Base-by-base conservation (phyloP, 2,113 vertebrate species). In the Carettochelys insculpta region DNA sequence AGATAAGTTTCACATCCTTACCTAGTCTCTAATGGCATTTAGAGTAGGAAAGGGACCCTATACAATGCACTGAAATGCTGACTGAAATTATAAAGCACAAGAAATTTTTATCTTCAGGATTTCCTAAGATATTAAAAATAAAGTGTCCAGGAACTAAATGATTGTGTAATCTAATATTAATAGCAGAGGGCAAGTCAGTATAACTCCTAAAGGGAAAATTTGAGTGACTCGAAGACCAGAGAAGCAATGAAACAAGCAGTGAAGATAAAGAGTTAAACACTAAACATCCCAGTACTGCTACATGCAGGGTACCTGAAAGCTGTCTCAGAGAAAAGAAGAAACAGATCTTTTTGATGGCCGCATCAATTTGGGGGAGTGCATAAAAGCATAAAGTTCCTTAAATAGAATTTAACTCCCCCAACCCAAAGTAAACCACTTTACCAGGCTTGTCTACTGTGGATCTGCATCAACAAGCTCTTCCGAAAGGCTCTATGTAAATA, bases 401-500 rank as follows among this genome's bases (percentile, higher is more conserved):
- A 88, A 68, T 3, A 73, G 5, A 50, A 24, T 0, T 3, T 11
- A 83, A 73, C 75, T 82, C 61, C 79, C 54, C 41, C 61, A 4
- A n/a, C 85, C 3, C 80, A 13, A 73, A 80, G 78, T 45, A 89
- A 96, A 77, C 20, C 91, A 45, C 82, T 84, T 71, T 76, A 56
- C 24, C 92, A 94, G 94, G 83, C 94, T 77, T 76, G 51, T 24
- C 86, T 86, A 51, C 80, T 50, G 43, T 1, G 84, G 80, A 77
- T 89, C 92, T 92, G 92, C 89, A 85, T 78, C 95, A 83, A 82
- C 89, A 91, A 95, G 91, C 90, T 94, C 95, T 91, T 92, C 86
- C 31, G 89, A 83, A 92, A 95, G 83, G 54, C 83, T 88, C 75
- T 31, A 51, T 91, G 93, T 97, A 96, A 97, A 98, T 98, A 97